These are phyloP conservation scores for Malthinus seriepunctatus DNA, from an alignment of 2,888 invertebrate genomes.

Conservation along the genomic window DNA sequence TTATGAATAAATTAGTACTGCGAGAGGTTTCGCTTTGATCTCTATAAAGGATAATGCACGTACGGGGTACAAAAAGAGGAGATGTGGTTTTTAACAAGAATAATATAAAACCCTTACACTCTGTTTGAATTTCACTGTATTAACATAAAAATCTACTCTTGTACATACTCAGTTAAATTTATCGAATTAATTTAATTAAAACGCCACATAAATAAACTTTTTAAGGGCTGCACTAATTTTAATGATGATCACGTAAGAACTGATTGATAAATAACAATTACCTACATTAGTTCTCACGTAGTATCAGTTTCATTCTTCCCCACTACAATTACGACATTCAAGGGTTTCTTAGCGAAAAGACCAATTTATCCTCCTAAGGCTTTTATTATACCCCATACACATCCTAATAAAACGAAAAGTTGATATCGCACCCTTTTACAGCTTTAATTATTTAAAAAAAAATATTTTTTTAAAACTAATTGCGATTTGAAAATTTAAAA, in stretches of 20 bases:
- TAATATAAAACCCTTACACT: slow-evolving; percentile 11
- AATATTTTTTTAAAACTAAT: neutral
- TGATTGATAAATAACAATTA: too few relatives aligned
- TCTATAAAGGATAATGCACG: slow-evolving; percentile 47
- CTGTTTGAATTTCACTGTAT: slow-evolving; percentile 17
- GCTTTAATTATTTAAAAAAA: too few relatives aligned
- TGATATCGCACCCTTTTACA: too few relatives aligned
- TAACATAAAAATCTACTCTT: neutral
- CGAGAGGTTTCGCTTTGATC: slow-evolving; percentile 51
- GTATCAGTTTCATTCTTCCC: neutral
- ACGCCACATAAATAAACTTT: neutral
- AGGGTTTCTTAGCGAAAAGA: slow-evolving; percentile 13
- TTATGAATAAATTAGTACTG: slow-evolving; percentile 48
- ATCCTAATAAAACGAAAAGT: too few relatives aligned
- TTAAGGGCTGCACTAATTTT: neutral
- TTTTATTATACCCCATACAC: neutral
- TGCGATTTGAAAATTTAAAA: slow-evolving; percentile 1
- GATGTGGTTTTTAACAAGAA: slow-evolving; percentile 12
- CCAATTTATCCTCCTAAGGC: neutral
- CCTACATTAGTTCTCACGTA: slow-evolving; percentile 1
- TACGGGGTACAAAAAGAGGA: slow-evolving; percentile 21
- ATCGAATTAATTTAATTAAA: neutral
- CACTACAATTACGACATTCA: slow-evolving; percentile 5
- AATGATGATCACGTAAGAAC: neutral
- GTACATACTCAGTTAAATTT: neutral